Evolutionary conservation across 2,113 vertebrate species (phyloP), one percentile per base, ranked within the genome.

Genomic region (Todiramphus chloris): DNA sequence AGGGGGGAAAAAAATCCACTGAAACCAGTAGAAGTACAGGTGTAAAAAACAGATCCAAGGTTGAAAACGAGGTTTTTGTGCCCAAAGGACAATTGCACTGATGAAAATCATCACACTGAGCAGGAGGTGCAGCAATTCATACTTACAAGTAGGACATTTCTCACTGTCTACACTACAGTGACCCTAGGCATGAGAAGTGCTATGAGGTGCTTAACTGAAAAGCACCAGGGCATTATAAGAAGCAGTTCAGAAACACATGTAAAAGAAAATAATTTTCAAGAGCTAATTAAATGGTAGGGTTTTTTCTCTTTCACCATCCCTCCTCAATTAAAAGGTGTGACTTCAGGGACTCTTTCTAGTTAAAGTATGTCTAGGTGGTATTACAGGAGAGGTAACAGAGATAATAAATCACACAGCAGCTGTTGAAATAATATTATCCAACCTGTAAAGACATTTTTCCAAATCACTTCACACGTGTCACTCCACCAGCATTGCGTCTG

Each of bases 271-370:
- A 46, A 74, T 92, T 97, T 94, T 92, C 91, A 73, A 81, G 41
- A 93, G 67, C 89, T 95, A 96, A 96, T 97, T 91, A 96, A 89
- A 76, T 80, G 30, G 24, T 82, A 37, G 6, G 4, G 2, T 39
- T 13, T 75, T 78, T 87, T 79, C 56, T 55, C 56, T 87, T 89
- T 74, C 63, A 50, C 87, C 44, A 77, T 89, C 58, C 50, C 43
- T 59, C 46, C 74, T 95, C 95, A 93, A 96, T 96, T 94, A 94
- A 95, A 96, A 96, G 48, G 82, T 93, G 94, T 74, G 87, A 89
- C 70, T 95, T 97, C 44, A 50, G 94, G 74, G 93, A 94, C 72
- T 85, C 88, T 89, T 92, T 88, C 88, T 93, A 84, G 94, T 95
- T 96, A 87, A 95, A 93, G 73, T 69, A 91, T 90, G 58, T 53